Percentiles rank a stretch among this genome's conserved stretches.
phyloP scores from a whole-genome alignment of 2,797 vertebrate genomes.

The Benthosema pterotum region DNA sequence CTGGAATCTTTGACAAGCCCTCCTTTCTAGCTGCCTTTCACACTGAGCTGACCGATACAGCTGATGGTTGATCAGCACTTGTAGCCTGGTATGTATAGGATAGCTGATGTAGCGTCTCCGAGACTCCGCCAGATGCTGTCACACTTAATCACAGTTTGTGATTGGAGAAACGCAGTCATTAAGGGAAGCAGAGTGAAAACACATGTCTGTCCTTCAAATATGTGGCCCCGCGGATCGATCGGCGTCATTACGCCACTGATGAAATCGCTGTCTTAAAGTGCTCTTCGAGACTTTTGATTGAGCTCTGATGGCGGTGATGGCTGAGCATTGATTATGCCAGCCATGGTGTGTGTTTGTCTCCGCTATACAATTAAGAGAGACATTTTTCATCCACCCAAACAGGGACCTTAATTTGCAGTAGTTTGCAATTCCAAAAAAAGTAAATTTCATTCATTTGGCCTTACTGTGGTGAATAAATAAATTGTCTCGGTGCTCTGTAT shows the following conservation, averaged over 20 bases:
- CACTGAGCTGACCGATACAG: conserved; percentile 22
- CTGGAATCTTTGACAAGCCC: conserved; percentile 14
- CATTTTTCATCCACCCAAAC: conserved; percentile 14
- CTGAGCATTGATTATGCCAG: conserved; percentile 37
- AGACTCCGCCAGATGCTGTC: conserved; percentile 38
- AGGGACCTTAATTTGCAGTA: conserved; percentile 40
- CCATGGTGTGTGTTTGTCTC: conserved; percentile 26
- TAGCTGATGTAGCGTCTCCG: background rate
- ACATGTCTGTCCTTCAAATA: conserved; percentile 73
- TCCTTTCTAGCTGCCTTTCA: conserved; percentile 7
- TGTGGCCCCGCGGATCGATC: conserved; percentile 64
- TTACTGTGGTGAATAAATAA: too few relatives aligned
- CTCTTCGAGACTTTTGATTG: conserved; percentile 63
- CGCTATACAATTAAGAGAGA: conserved; percentile 42
- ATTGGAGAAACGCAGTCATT: conserved; percentile 65
- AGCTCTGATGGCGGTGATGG: conserved; percentile 32
- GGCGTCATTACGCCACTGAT: conserved; percentile 64
- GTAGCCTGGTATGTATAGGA: conserved; percentile 7
- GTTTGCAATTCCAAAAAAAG: conserved; percentile 53
- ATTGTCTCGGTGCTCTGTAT: too few relatives aligned
- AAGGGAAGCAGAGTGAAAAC: conserved; percentile 70
- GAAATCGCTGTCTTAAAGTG: conserved; percentile 71
- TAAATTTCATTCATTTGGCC: conserved; percentile 51
- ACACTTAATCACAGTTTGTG: conserved; percentile 63
- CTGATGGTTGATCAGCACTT: background rate